phyloP scores from a whole-genome alignment of 53 echinoderm and acorn worm genomes.

The Mesocentrotus franciscanus region DNA sequence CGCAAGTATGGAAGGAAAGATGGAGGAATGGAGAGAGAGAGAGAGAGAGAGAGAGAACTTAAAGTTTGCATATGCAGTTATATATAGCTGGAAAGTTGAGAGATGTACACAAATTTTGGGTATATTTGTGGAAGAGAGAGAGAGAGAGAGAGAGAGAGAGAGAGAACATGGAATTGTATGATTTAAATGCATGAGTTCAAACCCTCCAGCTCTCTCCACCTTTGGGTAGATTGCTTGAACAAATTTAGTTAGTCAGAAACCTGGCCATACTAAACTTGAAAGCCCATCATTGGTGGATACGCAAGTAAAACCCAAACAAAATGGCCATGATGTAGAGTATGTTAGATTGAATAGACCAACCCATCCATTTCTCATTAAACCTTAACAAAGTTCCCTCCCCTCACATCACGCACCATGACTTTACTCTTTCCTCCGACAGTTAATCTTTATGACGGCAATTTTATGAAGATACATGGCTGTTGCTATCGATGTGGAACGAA shows the following conservation, averaged over 20 bases:
- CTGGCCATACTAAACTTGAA: slow-evolving; percentile 38
- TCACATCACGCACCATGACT: slow-evolving; percentile 31
- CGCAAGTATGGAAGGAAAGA: neutral
- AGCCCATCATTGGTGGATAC: slow-evolving; percentile 23
- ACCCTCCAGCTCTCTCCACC: neutral
- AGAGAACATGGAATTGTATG: neutral
- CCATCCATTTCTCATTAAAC: slow-evolving; percentile 55
- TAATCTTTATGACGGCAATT: slow-evolving; percentile 47
- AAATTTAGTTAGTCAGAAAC: slow-evolving; percentile 38
- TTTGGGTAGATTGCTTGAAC: neutral
- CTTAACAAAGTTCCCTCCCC: slow-evolving; percentile 35
- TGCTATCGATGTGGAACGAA: neutral
- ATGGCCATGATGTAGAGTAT: slow-evolving; percentile 41
- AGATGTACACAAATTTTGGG: neutral
- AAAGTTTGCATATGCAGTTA: neutral
- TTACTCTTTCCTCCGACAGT: neutral
- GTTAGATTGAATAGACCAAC: slow-evolving; percentile 30
- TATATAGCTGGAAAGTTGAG: no score
- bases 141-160: neutral
- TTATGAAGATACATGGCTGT: slow-evolving; percentile 6
- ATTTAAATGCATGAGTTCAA: neutral
- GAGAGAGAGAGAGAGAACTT: neutral
- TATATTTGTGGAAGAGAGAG: neutral
- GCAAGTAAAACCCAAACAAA: slow-evolving; percentile 11
- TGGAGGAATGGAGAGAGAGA: neutral